These are phyloP conservation scores for Dendrocincla tyrannina DNA, from an alignment of 2,797 vertebrate species.

Conservation along the genomic window DNA sequence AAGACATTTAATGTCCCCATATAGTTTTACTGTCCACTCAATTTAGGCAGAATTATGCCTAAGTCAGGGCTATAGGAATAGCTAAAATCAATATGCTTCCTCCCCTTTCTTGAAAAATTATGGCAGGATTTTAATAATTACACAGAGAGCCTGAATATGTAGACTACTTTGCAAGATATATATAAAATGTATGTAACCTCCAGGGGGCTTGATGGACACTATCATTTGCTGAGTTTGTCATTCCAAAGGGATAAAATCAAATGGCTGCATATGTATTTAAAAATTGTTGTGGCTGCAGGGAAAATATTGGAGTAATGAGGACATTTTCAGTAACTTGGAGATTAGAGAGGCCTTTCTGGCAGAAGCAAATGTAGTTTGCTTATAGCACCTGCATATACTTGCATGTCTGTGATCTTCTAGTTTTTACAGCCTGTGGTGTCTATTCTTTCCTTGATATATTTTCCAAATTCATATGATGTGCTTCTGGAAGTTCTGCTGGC, in stretches of 20 bases:
- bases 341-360: slow-evolving; percentile 22
- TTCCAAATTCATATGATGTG: background rate
- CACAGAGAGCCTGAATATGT: background rate
- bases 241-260: background rate
- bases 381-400: slow-evolving; percentile 48
- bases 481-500: slow-evolving; percentile 28
- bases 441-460: background rate
- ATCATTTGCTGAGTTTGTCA: background rate
- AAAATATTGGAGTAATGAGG: slow-evolving; percentile 35
- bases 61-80: background rate
- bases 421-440: slow-evolving; percentile 12
- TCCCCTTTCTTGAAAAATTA: background rate
- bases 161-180: background rate
- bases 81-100: background rate
- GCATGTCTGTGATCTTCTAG: slow-evolving; percentile 3
- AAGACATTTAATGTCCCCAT: background rate
- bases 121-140: background rate
- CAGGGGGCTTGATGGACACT: background rate
- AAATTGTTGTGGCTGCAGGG: background rate
- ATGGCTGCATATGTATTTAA: background rate
- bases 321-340: background rate
- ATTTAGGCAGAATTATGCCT: background rate
- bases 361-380: background rate
- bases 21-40: background rate
- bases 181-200: background rate